Evolutionary conservation across 2,113 vertebrate species (phyloP), one percentile per base, ranked within the genome.

Genomic region (Peromyscus maniculatus): DNA sequence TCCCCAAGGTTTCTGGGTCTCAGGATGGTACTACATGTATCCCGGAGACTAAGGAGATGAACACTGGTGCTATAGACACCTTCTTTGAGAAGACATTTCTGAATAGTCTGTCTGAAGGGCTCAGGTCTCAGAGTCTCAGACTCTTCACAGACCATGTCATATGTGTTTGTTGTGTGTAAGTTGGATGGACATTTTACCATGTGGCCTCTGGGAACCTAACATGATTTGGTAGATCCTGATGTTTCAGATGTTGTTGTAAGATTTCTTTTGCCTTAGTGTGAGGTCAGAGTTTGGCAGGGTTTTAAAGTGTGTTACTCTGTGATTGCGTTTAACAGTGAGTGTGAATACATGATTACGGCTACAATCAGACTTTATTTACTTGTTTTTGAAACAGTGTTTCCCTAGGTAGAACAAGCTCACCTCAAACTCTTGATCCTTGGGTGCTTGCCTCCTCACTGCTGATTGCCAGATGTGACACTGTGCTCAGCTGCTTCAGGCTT

Each of bases 351-450:
- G 43, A 0, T 28, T 62, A n/a, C 1, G 75, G 36, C 59, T 77
- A 36, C 46, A 97, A 91, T 62, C 33, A 79, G 67, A 66, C 57
- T 97, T 95, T 89, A 82, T 64, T 39, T 64, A 39, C 39, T 62
- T 62, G 43, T 64, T 64, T 84, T 84, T 84, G n/a, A 17, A 24
- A 84, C 15, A 43, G 21, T n/a, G n/a, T 64, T 62, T 62, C 59
- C 12, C 57, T 84, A 64, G 24, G n/a, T 62, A 59, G 52, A 33
- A 57, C 33, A 57, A 57, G 36, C 80, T 39, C n/a, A 12, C 11
- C 22, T 15, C 36, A n/a, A 83, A 39, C 57, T 43, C 80, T 64
- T 28, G n/a, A 39, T 13, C 80, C 80, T 62, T 39, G 4, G 26
- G 33, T 3, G 55, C 22, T 31, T 2, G 3, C 33, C 79, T 83